Conservation (phyloP, 1,140 invertebrate genomes). For the Octopus bimaculoides region DNA sequence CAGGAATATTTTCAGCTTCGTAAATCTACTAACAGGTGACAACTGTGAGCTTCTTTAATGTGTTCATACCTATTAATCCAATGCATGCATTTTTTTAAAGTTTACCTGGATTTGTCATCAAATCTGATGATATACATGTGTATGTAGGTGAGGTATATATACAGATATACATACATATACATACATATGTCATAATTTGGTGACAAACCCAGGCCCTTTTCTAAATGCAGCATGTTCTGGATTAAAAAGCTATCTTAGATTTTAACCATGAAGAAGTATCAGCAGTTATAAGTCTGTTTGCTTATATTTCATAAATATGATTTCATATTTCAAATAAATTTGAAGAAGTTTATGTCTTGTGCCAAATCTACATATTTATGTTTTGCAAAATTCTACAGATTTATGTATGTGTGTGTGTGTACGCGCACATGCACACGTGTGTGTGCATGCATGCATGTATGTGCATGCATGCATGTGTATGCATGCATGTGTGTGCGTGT, state of each 20-base stretch:
- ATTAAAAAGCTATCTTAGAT: no score
- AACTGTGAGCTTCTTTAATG: no score
- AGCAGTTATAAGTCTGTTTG: no score
- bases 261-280: no score
- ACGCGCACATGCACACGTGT: background rate
- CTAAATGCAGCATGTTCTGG: no score
- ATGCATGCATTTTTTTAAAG: background rate
- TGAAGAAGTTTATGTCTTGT: background rate
- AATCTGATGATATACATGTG: background rate
- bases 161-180: background rate
- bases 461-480: constrained; percentile 1
- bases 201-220: no score
- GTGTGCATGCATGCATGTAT: background rate
- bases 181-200: background rate
- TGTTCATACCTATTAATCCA: no score
- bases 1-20: no score
- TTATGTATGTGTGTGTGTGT: constrained; percentile 6
- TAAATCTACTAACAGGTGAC: no score
- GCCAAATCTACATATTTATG: background rate
- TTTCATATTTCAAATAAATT: no score
- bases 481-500: background rate
- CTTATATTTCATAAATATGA: no score
- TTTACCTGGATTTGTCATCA: background rate
- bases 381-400: background rate
- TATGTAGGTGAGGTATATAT: background rate